A percentile compares a stretch with the other conserved stretches of the same genome.
Conservation (phyloP, 2,888 invertebrate genomes). For the Eudiplozoon nipponicum region DNA sequence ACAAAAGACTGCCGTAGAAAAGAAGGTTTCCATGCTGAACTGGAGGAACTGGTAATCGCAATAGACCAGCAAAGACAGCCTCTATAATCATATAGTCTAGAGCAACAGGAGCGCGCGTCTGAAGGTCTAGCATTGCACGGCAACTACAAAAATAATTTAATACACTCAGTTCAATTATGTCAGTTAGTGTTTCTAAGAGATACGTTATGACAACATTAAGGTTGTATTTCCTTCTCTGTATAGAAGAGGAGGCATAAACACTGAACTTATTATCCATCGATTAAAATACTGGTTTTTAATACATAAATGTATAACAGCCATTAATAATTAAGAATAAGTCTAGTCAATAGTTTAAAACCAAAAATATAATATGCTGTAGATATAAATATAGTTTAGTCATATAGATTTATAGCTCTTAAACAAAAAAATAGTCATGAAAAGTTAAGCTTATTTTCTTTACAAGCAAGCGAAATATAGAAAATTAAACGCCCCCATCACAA, state of each 20-base stretch:
- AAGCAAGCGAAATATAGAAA: too few relatives aligned
- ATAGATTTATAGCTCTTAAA: too few relatives aligned
- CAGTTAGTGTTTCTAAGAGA: too few relatives aligned
- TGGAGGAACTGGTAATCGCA: constrained; percentile 56
- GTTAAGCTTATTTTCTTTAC: too few relatives aligned
- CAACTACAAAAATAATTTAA: constrained; percentile 38
- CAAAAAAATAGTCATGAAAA: too few relatives aligned
- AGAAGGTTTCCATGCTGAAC: constrained; percentile 40
- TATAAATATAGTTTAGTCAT: not conserved
- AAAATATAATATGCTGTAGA: not conserved
- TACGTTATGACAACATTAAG: too few relatives aligned
- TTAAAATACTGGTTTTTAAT: too few relatives aligned
- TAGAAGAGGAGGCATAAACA: too few relatives aligned
- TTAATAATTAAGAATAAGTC: not conserved
- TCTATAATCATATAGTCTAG: constrained; percentile 89
- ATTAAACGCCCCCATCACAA: too few relatives aligned
- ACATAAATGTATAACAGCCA: not conserved
- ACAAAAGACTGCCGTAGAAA: constrained; percentile 63
- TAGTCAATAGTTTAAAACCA: not conserved
- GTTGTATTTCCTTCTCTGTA: too few relatives aligned
- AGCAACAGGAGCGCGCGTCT: constrained; percentile 48
- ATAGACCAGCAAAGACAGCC: constrained; percentile 62
- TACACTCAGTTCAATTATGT: too few relatives aligned
- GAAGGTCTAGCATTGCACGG: constrained; percentile 55
- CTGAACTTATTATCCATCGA: too few relatives aligned